Evolutionary conservation across 2,113 vertebrate genomes (phyloP).

Genomic region (Ahaetulla prasina): DNA sequence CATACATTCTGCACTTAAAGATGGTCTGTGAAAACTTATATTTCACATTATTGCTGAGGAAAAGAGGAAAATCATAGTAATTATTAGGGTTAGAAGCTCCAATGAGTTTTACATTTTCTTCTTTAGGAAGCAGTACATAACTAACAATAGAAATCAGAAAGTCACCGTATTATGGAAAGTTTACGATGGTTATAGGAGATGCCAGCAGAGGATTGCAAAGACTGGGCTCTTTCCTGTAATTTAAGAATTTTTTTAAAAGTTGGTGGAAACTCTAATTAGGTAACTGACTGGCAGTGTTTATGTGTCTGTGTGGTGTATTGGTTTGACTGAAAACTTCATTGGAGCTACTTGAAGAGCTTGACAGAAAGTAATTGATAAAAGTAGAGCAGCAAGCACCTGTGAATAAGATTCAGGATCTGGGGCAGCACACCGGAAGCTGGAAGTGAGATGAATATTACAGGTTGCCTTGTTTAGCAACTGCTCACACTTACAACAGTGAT

Average conservation of each 20-base stretch:
- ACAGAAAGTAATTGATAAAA: not conserved
- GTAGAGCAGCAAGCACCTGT: too few relatives aligned
- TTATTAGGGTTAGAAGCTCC: not conserved
- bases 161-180: too few relatives aligned
- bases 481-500: too few relatives aligned
- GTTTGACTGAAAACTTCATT: not conserved
- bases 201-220: too few relatives aligned
- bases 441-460: too few relatives aligned
- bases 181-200: too few relatives aligned
- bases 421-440: not conserved
- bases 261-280: not conserved
- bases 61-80: not conserved
- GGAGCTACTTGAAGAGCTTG: not conserved
- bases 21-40: too few relatives aligned
- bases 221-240: not conserved
- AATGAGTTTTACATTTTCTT: not conserved
- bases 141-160: too few relatives aligned
- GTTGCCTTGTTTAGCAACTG: too few relatives aligned
- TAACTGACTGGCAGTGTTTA: not conserved
- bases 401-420: not conserved
- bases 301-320: not conserved
- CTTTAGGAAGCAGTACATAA: not conserved
- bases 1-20: not conserved
- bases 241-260: not conserved
- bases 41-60: not conserved